Base-by-base conservation (phyloP, 2,888 invertebrate genomes). In the Nebria brevicollis region DNA sequence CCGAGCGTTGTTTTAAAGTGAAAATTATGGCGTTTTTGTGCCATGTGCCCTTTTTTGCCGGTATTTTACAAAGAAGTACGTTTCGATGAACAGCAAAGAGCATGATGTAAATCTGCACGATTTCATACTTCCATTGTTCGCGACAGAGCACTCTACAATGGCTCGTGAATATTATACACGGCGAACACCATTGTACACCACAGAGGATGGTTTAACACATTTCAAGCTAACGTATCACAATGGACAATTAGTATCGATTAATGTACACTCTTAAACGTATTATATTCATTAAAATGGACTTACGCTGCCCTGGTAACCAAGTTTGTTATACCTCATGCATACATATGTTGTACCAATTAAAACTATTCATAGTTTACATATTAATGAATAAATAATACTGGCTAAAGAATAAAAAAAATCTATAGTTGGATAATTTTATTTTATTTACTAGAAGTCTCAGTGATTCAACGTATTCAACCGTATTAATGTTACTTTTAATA, bases 171-270 rank as follows among this genome's bases (percentile, higher is more conserved):
- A 78, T 78, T 78, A 78, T 54, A 54, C 74, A 77, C 68, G 26
- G 72, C 54, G 6, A 54, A 54, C 6, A 54, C 8, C 34, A 34
- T 34, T 26, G 26, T 72, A 6, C 2, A 41, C 78, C 72, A 73
- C 66, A 65, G 64, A 66, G 72, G 72, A 66, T 42, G 78, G 34
- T 78, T 78, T 74, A 77, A 78, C 78, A 78, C 78, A 78, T 78
- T 78, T 78, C 78, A 72, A 77, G 15, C 77, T 64, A 34, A 65
- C 74, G 13, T 66, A 72, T 20, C 34, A 72, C 78, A 73, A 78
- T 78, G 74, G 78, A 78, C 78, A 78, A 78, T 78, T 78, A 78
- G 78, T 78, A 78, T 78, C 78, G 78, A 78, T 73, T 78, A 73
- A 78, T 78, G 73, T 78, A 74, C 78, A 41, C n/a, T 15, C 6